These are phyloP conservation scores for Vultur gryphus DNA, from an alignment of 2,797 vertebrate species.

Conservation along the genomic window DNA sequence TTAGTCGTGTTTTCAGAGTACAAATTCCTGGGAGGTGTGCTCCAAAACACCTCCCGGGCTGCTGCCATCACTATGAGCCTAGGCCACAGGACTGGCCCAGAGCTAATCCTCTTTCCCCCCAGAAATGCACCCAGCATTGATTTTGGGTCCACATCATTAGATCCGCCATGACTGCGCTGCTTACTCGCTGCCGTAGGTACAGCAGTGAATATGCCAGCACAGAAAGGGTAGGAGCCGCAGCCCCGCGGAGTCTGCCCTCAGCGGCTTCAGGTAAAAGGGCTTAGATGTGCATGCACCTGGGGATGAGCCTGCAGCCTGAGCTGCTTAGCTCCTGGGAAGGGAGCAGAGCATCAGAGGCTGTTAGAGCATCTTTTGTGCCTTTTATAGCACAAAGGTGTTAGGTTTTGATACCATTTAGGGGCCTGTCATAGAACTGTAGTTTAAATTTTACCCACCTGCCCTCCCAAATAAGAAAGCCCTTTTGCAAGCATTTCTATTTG, in stretches of 20 bases:
- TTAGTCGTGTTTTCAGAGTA: background rate
- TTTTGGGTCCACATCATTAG: background rate
- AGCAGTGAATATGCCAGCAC: too few species aligned
- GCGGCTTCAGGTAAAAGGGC: background rate
- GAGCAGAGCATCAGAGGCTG: background rate
- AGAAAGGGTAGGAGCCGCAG: background rate
- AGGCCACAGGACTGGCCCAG: background rate
- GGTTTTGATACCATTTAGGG: background rate
- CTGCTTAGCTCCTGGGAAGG: background rate
- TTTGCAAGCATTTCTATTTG: background rate
- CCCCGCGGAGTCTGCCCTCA: background rate
- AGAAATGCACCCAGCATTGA: too few species aligned
- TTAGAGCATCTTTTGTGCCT: background rate
- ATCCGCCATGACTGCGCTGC: accelerated
- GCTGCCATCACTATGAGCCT: background rate
- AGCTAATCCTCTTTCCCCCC: background rate
- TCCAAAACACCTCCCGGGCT: background rate
- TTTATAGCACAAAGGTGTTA: background rate
- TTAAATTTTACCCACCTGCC: background rate
- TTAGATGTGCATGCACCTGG: accelerated
- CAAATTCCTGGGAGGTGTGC: background rate
- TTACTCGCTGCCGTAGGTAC: background rate
- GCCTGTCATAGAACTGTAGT: background rate
- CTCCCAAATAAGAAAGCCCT: background rate
- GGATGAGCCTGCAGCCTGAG: background rate